Base-by-base conservation (phyloP, 2,888 invertebrate species). In the Caenorhabditis parvicauda region DNA sequence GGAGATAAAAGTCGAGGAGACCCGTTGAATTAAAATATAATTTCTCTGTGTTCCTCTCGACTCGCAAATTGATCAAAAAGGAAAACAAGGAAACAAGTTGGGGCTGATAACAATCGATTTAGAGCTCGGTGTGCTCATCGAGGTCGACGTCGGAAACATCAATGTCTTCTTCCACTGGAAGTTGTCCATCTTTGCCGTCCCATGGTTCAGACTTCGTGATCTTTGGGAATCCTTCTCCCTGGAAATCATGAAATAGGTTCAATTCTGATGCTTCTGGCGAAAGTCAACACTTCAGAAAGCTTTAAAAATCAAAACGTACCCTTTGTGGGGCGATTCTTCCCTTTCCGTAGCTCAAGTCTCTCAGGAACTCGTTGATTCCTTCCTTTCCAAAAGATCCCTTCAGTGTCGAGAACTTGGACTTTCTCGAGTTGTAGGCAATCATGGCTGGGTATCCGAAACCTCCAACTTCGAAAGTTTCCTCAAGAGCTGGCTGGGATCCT, bases 371-470 rank as follows among this genome's bases (percentile, higher is more conserved):
- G 78, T 90, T 89, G 82, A 99, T 92, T 65, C 98, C 98, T 61
- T 89, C 89, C 79, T 76, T 72, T 49, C 74, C 72, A 86, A 95
- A 99, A 22, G 95, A 89, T 12, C 95, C 96, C 74, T 90, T 86
- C 1, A 98, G 86, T 6, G 91, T 86, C 0, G 95, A 90, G 85
- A 90, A 98, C 83, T 95, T 95, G 88, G 92, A 90, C 84, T 98
- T 98, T 83, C 94, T 91, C 14, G 89, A 87, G 84, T 94, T 98
- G 55, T 96, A 89, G 19, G 92, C 93, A 5, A 93, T 94, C 89
- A 99, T 89, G 1, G 96, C 95, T 1, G 98, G 98, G 83, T 98
- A 98, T 9, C 98, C 98, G 83, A 98, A 98, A 88, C 87, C 98
- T 64, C 98, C 98, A 69, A 98, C 89, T 81, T 92, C 96, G 32